Base-by-base conservation (phyloP, 2,888 invertebrate genomes). In the Parascotia fuliginaria region DNA sequence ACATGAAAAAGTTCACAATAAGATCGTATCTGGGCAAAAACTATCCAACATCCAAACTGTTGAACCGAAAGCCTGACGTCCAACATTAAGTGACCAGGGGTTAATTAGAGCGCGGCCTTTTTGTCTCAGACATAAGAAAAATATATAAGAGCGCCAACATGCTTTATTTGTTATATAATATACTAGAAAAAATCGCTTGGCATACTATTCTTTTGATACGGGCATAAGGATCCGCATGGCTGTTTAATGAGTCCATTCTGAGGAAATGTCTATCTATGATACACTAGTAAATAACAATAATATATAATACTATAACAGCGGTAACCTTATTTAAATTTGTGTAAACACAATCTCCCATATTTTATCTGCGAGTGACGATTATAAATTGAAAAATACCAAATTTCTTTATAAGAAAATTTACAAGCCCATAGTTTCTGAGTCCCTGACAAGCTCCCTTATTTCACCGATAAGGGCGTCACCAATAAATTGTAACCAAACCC, bases 31-130 rank as follows among this genome's bases (percentile, higher is more conserved):
- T n/a, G n/a, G 16, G 16, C 15, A 15, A 16, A 16, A 34, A 34
- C 56, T 41, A 13, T 34, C 0, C n/a, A 39, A 12, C 39, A 39
- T 38, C 50, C 45, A 48, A 29, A 61, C 40, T 34, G 32, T 42
- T 14, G n/a, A n/a, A 42, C 38, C 39, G 40, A 54, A 45, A 61
- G 42, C 47, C 27, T n/a, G 41, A 41, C 15, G 45, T 28, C 47
- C 28, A 58, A 57, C 47, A 54, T 46, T 66, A 54, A 62, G 24
- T 54, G 53, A 57, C 54, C 50, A 57, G 53, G 58, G 53, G 50
- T 56, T 63, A 65, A 62, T 65, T 61, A 66, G 49, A 28, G 48
- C 43, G 47, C 33, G 15, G 44, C 27, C 34, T n/a, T n/a, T 39
- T 45, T 42, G 36, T 52, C 38, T 27, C 16, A 36, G 42, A 39